A percentile compares a stretch with the other conserved stretches of the same genome.
phyloP scores from a whole-genome alignment of 1,140 invertebrate species.

The Drepana arcuata region DNA sequence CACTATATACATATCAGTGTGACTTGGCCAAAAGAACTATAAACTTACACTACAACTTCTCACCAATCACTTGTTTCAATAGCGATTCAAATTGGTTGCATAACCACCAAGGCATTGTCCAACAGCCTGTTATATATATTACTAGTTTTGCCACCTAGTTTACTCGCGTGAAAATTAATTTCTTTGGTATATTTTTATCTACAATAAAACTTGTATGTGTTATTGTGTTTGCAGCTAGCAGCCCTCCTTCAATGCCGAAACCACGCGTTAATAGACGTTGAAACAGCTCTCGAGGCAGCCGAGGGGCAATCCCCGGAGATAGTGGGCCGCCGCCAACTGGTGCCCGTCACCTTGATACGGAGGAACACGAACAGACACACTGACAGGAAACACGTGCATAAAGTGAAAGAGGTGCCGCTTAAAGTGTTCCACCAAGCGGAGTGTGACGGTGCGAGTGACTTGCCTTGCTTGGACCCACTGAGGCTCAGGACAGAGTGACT shows the following conservation, averaged over 20 bases:
- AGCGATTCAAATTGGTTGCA: no score
- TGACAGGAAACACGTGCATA: constrained; percentile 9
- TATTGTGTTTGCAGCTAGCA: constrained; percentile 32
- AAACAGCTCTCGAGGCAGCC: constrained; percentile 55
- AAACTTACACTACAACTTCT: no score
- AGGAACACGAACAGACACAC: constrained; percentile 9
- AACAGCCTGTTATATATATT: no score
- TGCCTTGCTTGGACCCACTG: constrained; percentile 49
- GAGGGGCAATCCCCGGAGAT: constrained; percentile 37
- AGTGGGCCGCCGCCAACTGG: constrained; percentile 28
- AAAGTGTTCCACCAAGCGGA: constrained; percentile 54
- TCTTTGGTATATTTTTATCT: background rate
- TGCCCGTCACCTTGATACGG: constrained; percentile 38
- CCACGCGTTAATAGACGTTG: constrained; percentile 56
- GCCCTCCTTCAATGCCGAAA: constrained; percentile 54
- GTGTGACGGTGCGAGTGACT: constrained; percentile 33
- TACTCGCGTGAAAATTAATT: no score
- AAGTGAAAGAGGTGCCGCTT: constrained; percentile 49
- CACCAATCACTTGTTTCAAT: no score
- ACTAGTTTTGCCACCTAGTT: no score
- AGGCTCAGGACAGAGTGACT: constrained; percentile 58
- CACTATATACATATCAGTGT: no score
- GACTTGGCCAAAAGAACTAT: no score
- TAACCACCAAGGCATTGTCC: no score
- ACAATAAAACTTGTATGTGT: constrained; percentile 1